phyloP scores from a whole-genome alignment of 2,797 vertebrate species.

The Lithobates pipiens region DNA sequence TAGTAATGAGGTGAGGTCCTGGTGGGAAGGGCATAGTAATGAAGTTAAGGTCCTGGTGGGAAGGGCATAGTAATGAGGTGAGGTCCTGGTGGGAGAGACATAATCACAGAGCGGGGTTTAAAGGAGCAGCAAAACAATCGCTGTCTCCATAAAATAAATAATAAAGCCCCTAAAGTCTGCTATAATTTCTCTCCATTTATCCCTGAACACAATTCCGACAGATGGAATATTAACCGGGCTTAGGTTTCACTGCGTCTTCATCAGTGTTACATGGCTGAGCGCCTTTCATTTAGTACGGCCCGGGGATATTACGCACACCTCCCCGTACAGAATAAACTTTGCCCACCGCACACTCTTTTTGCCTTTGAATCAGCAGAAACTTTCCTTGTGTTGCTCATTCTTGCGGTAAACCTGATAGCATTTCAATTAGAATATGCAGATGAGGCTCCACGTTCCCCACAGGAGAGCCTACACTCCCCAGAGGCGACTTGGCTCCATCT shows the following conservation, averaged over 20 bases:
- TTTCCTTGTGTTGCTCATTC: constrained; percentile 69
- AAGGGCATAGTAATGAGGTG: too few relatives aligned
- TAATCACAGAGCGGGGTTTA: too few relatives aligned
- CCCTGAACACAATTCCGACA: not conserved
- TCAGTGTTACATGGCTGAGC: constrained; percentile 34
- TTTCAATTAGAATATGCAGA: constrained; percentile 85
- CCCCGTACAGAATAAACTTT: not conserved
- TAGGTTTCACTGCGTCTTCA: constrained; percentile 17
- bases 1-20: too few relatives aligned
- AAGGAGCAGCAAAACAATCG: too few relatives aligned
- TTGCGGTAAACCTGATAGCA: constrained; percentile 80
- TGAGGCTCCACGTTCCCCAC: constrained; percentile 75
- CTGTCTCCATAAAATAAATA: too few relatives aligned
- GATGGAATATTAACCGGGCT: constrained; percentile 5
- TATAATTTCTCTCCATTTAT: too few relatives aligned
- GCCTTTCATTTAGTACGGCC: constrained; percentile 27
- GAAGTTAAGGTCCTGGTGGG: too few relatives aligned
- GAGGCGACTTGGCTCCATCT: constrained; percentile 54
- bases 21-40: too few relatives aligned
- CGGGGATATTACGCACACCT: constrained; percentile 29
- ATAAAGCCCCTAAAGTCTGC: too few relatives aligned
- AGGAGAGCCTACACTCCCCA: constrained; percentile 66
- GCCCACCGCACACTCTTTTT: constrained; percentile 11
- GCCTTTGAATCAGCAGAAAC: constrained; percentile 28
- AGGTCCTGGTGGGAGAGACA: too few relatives aligned